Base-by-base conservation (phyloP, 2,888 invertebrate species). In the Leistus spinibarbis region DNA sequence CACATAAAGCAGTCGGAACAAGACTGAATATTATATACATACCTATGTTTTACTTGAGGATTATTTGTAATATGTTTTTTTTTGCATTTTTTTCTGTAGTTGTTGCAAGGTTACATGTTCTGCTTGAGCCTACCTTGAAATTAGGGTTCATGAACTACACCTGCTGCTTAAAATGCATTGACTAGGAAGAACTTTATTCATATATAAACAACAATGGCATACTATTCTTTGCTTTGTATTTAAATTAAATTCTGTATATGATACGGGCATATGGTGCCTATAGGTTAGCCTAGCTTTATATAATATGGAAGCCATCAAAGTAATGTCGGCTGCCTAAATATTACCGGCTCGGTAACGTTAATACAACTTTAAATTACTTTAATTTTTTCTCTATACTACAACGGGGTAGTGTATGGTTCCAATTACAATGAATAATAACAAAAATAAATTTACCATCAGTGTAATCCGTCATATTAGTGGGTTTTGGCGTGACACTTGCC, bases 381-480 rank as follows among this genome's bases (percentile, higher is more conserved):
- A n/a, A n/a, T n/a, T n/a, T n/a, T n/a, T n/a, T n/a, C n/a, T n/a
- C n/a, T n/a, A n/a, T n/a, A n/a, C n/a, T n/a, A n/a, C n/a, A n/a
- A n/a, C n/a, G n/a, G n/a, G n/a, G n/a, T n/a, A n/a, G n/a, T n/a
- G n/a, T n/a, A n/a, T n/a, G n/a, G n/a, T n/a, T n/a, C n/a, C n/a
- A n/a, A n/a, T n/a, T n/a, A n/a, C n/a, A n/a, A n/a, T n/a, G n/a
- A n/a, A n/a, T n/a, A n/a, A 40, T 40, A 40, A 40, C 13, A 40
- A 40, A 40, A 40, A 40, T 40, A 0, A 40, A 40, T 82, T 82
- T 80, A 86, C 86, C 85, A 77, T 85, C 82, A 19, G 84, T 85
- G 79, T 82, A 85, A 79, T 85, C 85, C 62, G 81, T 83, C 85
- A 86, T 86, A 79, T 85, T 85, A 20, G 84, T 81, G 17, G 81